A percentile compares a stretch with the other conserved stretches of the same genome.
phyloP scores from a whole-genome alignment of 2,113 vertebrate genomes.

The Sebastes schlegelii region DNA sequence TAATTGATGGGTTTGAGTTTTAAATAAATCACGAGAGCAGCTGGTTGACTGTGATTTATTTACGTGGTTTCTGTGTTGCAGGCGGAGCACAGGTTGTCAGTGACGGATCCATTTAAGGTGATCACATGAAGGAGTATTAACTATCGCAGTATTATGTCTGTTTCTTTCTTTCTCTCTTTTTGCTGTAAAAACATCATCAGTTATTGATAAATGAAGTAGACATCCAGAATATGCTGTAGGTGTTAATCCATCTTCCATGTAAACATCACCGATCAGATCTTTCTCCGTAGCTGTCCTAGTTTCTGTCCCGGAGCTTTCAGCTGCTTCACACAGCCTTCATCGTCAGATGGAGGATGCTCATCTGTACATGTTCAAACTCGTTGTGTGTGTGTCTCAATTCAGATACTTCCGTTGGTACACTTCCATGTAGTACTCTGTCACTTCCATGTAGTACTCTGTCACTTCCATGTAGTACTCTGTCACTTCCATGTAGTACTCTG shows the following conservation, averaged over 20 bases:
- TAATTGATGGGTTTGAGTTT: neutral
- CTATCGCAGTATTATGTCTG: neutral
- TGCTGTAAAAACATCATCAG: neutral
- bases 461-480: too few relatives aligned
- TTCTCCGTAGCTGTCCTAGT: too few relatives aligned
- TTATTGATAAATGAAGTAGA: neutral
- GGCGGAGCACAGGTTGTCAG: conserved; percentile 57
- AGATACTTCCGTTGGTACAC: too few relatives aligned
- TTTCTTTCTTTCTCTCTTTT: neutral
- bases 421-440: too few relatives aligned
- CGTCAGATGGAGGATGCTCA: too few relatives aligned
- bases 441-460: too few relatives aligned
- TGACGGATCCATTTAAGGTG: conserved; percentile 48
- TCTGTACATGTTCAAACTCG: too few relatives aligned
- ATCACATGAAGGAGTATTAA: conserved; percentile 30
- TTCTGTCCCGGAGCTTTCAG: too few relatives aligned
- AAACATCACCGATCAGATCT: too few relatives aligned
- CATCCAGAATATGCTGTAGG: neutral
- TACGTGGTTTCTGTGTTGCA: conserved; percentile 52
- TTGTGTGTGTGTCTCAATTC: too few relatives aligned
- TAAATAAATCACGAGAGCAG: neutral
- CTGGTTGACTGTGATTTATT: neutral
- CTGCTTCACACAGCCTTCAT: too few relatives aligned
- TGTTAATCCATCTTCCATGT: conserved; percentile 17
- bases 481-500: too few relatives aligned